phyloP scores from a whole-genome alignment of 2,797 vertebrate species.

The Ctenosaura bakeri region DNA sequence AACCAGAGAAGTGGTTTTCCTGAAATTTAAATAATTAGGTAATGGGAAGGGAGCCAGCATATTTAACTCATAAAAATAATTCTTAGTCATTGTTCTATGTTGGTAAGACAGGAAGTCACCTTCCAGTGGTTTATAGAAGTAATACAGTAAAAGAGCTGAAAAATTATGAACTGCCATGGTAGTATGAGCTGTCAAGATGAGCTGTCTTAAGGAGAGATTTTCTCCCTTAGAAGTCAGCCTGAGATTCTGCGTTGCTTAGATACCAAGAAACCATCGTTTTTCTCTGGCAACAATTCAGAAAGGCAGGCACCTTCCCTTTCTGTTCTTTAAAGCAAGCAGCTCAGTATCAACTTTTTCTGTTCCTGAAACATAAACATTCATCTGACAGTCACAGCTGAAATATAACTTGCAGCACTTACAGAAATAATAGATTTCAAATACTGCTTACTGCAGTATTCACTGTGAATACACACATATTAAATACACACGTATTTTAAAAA shows the following conservation, averaged over 20 bases:
- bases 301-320: not conserved
- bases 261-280: not conserved
- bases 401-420: conserved; percentile 47
- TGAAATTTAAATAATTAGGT: not conserved
- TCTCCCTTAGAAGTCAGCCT: conserved; percentile 8
- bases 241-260: not conserved
- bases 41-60: not conserved
- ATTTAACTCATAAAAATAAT: not conserved
- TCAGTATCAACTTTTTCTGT: not conserved
- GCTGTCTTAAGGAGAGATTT: not conserved
- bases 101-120: not conserved
- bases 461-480: not conserved
- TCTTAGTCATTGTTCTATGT: not conserved
- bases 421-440: conserved; percentile 46
- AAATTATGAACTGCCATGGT: not conserved
- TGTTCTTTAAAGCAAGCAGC: conserved; percentile 20
- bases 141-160: not conserved
- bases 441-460: not conserved
- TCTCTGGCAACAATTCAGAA: not conserved
- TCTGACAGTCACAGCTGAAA: conserved; percentile 31
- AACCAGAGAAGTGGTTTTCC: not conserved
- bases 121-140: not conserved
- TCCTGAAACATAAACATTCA: conserved; percentile 24
- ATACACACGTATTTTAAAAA: not conserved
- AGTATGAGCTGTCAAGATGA: not conserved